These are phyloP conservation scores for Arbacia lixula DNA, from an alignment of 53 echinoderm and acorn worm species.

Conservation along the genomic window DNA sequence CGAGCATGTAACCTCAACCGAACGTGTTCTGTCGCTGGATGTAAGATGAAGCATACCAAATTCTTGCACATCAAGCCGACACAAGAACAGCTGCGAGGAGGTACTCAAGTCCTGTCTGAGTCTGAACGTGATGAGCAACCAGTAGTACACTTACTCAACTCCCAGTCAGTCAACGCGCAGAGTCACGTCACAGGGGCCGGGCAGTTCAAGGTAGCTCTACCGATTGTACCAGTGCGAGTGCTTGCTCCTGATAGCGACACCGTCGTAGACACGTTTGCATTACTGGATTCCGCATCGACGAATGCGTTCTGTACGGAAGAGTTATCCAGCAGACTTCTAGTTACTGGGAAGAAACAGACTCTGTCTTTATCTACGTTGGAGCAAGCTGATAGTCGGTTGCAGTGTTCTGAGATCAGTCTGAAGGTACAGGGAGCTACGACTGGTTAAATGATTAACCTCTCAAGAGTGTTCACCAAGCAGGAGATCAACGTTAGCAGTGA, in stretches of 20 bases:
- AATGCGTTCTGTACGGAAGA: conserved; percentile 54
- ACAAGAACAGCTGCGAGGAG: conserved; percentile 11
- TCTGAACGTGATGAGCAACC: not conserved
- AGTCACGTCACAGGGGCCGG: conserved; percentile 51
- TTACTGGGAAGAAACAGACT: conserved; percentile 21
- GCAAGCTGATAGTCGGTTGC: too few relatives aligned
- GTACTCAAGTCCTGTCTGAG: not conserved
- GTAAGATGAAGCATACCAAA: conserved; percentile 55
- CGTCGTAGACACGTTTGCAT: conserved; percentile 32
- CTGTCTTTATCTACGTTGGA: conserved; percentile 50
- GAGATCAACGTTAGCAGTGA: too few relatives aligned
- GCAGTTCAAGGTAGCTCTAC: conserved; percentile 2
- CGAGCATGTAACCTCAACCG: conserved; percentile 24
- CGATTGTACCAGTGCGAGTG: conserved; percentile 38
- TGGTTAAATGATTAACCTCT: too few relatives aligned
- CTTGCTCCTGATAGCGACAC: not conserved
- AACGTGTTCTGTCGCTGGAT: conserved; percentile 52
- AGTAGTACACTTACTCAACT: too few relatives aligned
- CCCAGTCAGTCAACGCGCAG: conserved; percentile 1
- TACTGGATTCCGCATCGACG: conserved; percentile 48
- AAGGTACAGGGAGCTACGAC: too few relatives aligned
- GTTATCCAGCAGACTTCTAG: conserved; percentile 19
- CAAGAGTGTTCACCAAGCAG: too few relatives aligned
- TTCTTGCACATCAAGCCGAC: conserved; percentile 39
- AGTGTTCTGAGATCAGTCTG: too few relatives aligned